Conservation (phyloP, 2,888 invertebrate genomes). For the Cotesia congregata region DNA sequence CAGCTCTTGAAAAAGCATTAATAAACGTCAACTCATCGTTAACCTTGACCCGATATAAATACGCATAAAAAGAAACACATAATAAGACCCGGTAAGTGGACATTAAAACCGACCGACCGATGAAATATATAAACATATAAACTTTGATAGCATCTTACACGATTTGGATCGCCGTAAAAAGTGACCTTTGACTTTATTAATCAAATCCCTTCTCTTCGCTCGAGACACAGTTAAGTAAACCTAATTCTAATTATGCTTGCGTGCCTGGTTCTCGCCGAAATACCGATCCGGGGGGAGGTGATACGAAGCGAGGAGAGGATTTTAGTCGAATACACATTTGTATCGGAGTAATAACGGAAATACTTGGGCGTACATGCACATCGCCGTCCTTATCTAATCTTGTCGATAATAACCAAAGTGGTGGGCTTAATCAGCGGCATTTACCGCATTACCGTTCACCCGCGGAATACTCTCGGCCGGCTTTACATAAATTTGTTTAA, state of each 20-base stretch:
- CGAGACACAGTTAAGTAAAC: not conserved
- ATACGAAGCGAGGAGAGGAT: no score
- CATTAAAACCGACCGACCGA: no score
- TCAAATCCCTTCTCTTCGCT: not conserved
- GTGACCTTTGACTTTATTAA: not conserved
- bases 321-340: not conserved
- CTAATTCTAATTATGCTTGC: not conserved
- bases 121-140: not conserved
- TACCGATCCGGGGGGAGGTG: not conserved
- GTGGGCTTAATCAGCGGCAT: not conserved
- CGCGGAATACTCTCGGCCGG: not conserved
- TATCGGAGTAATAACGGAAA: conserved; percentile 12
- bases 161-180: not conserved
- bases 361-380: conserved; percentile 3
- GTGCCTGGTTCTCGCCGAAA: not conserved
- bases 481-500: conserved; percentile 1
- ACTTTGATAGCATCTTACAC: not conserved
- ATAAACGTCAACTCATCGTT: not conserved
- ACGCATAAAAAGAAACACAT: not conserved
- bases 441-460: conserved; percentile 1
- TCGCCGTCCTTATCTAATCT: conserved; percentile 22
- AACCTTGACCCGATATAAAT: not conserved
- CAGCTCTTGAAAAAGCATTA: not conserved
- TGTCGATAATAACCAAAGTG: conserved; percentile 19
- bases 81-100: no score